A percentile compares a stretch with the other conserved stretches of the same genome.
Evolutionary conservation across 2,888 invertebrate genomes (phyloP).

Genomic region (Drosophila anceps): DNA sequence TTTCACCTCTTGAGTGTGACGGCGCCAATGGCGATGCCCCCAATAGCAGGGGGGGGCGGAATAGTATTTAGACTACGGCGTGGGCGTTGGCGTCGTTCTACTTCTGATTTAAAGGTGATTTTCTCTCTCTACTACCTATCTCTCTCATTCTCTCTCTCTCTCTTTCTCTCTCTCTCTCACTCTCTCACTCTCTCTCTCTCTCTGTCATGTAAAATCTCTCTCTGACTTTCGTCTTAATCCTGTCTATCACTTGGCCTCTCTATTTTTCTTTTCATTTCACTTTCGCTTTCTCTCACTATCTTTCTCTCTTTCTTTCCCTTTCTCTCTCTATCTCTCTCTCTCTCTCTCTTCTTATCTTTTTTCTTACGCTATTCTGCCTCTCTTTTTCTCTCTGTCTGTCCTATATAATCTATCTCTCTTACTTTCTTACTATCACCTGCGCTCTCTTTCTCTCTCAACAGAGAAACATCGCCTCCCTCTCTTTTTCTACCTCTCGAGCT

Average conservation of each 20-base stretch:
- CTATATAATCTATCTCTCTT: no score
- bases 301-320: not conserved
- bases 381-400: not conserved
- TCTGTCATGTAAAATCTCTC: no score
- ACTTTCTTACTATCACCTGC: no score
- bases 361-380: no score
- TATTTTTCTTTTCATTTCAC: not conserved
- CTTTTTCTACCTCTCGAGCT: not conserved
- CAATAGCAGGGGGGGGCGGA: not conserved
- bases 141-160: not conserved
- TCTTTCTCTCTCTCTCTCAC: not conserved
- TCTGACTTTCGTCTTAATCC: not conserved
- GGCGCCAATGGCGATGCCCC: constrained; percentile 28
- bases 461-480: no score
- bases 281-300: not conserved
- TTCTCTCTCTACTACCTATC: not conserved
- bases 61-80: constrained; percentile 4
- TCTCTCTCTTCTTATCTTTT: no score
- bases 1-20: constrained; percentile 45
- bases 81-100: constrained; percentile 46
- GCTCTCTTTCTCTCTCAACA: not conserved
- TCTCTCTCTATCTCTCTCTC: not conserved
- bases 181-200: not conserved
- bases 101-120: constrained; percentile 10
- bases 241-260: not conserved